A percentile compares a stretch with the other conserved stretches of the same genome.
phyloP scores from a whole-genome alignment of 1,140 invertebrate species.

The Drosophila pachea region DNA sequence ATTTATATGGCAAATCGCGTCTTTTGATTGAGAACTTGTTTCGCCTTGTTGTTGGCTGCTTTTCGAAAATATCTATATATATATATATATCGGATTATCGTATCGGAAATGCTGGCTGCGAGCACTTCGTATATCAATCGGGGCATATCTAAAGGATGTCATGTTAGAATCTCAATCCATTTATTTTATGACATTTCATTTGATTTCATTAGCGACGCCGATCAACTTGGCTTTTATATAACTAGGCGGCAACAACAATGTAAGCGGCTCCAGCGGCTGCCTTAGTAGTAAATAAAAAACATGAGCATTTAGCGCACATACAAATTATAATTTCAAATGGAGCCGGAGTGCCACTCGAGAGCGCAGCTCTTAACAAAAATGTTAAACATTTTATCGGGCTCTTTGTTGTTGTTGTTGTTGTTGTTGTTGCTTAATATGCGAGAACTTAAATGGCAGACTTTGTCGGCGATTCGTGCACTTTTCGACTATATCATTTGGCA shows the following conservation, averaged over 20 bases:
- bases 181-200: constrained; percentile 57
- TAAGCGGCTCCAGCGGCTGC: neutral
- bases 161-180: constrained; percentile 55
- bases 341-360: constrained; percentile 73
- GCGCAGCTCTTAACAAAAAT: constrained; percentile 69
- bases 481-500: constrained; percentile 29
- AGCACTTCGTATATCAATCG: constrained; percentile 42
- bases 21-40: constrained; percentile 70
- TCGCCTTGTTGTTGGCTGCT: no score
- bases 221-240: constrained; percentile 28
- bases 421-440: constrained; percentile 59
- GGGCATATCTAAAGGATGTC: constrained; percentile 71
- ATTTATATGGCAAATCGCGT: constrained; percentile 6
- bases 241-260: constrained; percentile 40
- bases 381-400: constrained; percentile 69
- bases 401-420: constrained; percentile 25
- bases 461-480: constrained; percentile 61
- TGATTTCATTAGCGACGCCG: constrained; percentile 67
- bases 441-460: constrained; percentile 53
- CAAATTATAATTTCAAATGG: constrained; percentile 77
- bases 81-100: constrained; percentile 45
- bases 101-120: constrained; percentile 51
- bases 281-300: constrained; percentile 29
- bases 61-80: no score
- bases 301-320: constrained; percentile 66